Evolutionary conservation across 2,113 vertebrate genomes (phyloP).

Genomic region (Machaerirhynchus nigripectus): DNA sequence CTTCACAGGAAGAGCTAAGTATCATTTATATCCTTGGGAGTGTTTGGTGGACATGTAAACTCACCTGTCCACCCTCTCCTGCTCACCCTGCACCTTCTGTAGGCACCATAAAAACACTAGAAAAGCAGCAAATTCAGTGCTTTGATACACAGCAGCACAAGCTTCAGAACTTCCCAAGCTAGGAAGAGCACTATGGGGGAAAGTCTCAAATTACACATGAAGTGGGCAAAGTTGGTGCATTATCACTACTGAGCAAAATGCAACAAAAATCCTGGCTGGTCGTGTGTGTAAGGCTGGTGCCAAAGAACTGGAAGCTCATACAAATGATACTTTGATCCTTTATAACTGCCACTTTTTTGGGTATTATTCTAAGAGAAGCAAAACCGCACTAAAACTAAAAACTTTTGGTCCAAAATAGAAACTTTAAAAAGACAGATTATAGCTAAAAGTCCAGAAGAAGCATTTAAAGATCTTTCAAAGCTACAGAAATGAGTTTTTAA

Average conservation of each 20-base stretch:
- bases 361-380: not conserved
- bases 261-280: not conserved
- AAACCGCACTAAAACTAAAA: not conserved
- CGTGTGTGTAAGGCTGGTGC: fast-evolving
- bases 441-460: not conserved
- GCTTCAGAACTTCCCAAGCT: not conserved
- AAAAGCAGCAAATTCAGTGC: not conserved
- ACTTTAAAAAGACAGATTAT: not conserved
- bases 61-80: not conserved
- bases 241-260: not conserved
- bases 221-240: not conserved
- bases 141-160: not conserved
- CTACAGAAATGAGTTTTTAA: not conserved
- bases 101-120: not conserved
- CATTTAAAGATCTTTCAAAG: not conserved
- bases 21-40: not conserved
- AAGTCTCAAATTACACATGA: not conserved
- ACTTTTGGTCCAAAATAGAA: not conserved
- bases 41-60: not conserved
- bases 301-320: not conserved
- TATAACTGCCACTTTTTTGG: not conserved
- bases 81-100: not conserved
- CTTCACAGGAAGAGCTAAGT: not conserved
- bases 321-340: not conserved
- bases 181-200: not conserved